phyloP scores from a whole-genome alignment of 2,888 invertebrate genomes.

The Cataglyphis rosenhaueri region DNA sequence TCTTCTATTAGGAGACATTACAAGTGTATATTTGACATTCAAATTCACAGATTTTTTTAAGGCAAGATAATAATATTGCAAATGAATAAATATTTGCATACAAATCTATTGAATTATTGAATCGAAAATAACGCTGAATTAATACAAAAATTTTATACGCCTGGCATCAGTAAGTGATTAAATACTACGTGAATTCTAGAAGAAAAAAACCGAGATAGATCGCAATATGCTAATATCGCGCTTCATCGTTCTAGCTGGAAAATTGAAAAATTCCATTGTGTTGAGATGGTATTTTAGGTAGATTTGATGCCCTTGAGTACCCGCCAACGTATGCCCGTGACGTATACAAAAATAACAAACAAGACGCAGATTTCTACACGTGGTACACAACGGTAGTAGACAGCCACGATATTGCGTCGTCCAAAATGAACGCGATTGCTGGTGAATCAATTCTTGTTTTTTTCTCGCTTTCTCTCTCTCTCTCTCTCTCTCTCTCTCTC shows the following conservation, averaged over 20 bases:
- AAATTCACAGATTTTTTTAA: background rate
- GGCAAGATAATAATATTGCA: background rate
- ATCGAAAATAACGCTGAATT: background rate
- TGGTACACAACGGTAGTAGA: slow-evolving; percentile 1
- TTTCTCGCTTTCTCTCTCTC: background rate
- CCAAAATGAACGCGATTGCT: slow-evolving; percentile 26
- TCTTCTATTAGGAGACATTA: background rate
- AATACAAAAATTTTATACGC: background rate
- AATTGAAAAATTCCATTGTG: slow-evolving; percentile 13
- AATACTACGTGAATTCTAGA: background rate
- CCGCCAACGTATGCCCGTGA: slow-evolving; percentile 16
- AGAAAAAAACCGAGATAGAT: background rate
- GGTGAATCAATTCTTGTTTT: slow-evolving; percentile 38
- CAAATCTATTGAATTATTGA: background rate
- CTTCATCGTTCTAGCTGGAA: background rate
- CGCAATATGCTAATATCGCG: slow-evolving; percentile 19
- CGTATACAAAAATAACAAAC: slow-evolving; percentile 32
- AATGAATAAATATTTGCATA: background rate
- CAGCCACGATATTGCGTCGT: slow-evolving; percentile 27
- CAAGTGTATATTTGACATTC: background rate
- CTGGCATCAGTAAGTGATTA: background rate
- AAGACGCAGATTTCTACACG: slow-evolving; percentile 35
- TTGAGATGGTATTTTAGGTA: background rate
- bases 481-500: background rate
- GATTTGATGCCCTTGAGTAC: slow-evolving; percentile 1